These are phyloP conservation scores for Drosophila kurseongensis DNA, from an alignment of 1,140 invertebrate species.

Conservation along the genomic window DNA sequence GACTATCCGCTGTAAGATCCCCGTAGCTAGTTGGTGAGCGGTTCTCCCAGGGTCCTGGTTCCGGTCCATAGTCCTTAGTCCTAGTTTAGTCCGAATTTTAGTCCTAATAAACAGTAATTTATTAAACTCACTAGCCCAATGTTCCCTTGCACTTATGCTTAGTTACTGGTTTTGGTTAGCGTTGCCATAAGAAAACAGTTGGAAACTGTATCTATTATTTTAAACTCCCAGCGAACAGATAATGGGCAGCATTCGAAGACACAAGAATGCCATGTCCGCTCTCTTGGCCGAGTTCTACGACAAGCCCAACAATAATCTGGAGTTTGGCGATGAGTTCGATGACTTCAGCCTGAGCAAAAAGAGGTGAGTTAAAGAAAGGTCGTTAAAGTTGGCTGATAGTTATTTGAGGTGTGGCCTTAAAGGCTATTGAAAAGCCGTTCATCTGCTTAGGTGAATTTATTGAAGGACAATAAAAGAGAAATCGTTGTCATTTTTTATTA, in stretches of 20 bases:
- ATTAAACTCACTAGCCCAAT: constrained; percentile 43
- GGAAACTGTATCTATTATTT: constrained; percentile 11
- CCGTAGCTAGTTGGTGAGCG: constrained; percentile 40
- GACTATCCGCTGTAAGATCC: constrained; percentile 91
- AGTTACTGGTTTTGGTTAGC: constrained; percentile 55
- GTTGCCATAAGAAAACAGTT: background rate
- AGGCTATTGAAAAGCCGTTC: background rate
- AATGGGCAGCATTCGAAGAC: constrained; percentile 88
- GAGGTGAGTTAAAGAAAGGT: constrained; percentile 49
- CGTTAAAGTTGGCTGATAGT: too few species aligned
- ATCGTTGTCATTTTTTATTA: background rate
- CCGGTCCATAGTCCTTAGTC: constrained; percentile 39
- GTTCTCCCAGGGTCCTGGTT: constrained; percentile 25
- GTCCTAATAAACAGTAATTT: constrained; percentile 66
- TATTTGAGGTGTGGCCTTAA: background rate
- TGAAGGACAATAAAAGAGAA: background rate
- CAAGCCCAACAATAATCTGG: constrained; percentile 82
- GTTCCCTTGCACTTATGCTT: constrained; percentile 52
- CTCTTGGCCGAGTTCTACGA: constrained; percentile 89
- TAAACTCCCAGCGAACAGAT: constrained; percentile 89
- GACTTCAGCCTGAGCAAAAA: constrained; percentile 72
- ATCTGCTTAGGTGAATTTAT: background rate
- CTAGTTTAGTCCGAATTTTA: constrained; percentile 47
- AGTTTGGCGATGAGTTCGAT: constrained; percentile 79
- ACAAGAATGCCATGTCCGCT: constrained; percentile 89